Base-by-base conservation (phyloP, 2,113 vertebrate species). In the Tychaedon coryphoeus region DNA sequence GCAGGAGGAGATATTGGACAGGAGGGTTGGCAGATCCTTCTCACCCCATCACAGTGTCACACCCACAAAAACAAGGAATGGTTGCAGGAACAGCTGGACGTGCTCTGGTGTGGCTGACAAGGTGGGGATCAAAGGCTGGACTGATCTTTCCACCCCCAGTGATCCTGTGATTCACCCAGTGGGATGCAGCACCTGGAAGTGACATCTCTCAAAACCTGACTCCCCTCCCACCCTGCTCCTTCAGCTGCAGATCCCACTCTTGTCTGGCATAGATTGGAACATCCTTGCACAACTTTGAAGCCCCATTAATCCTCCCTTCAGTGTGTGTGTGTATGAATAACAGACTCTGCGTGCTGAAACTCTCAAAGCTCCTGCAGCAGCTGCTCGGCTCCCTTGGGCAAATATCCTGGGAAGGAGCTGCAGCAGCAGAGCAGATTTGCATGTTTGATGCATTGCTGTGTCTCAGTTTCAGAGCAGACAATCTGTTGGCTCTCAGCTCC, bases 401-500 rank as follows among this genome's bases (percentile, higher is more conserved):
- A 77, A 90, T n/a, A 70, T 40, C 72, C 69, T 74, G 33, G 83
- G 3, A 66, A 74, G 88, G 88, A 94, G 75, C 88, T 92, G 91
- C 94, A 84, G 88, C 75, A 62, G 48, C 60, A 25, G 79, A 26
- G 56, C 61, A 73, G 83, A 95, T 95, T 91, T 95, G 69, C 92
- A 95, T 91, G 69, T 92, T 92, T 95, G 95, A 96, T 96, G 86
- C 95, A 91, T 95, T 56, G 70, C 88, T 92, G 88, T 91, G 91
- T 93, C 92, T 84, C 28, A 0, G 4, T 43, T 74, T 48, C 43
- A 73, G 62, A 89, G 73, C n/a, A 89, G 31, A 18, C 86, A 86
- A 94, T 83, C 86, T 88, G 83, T 4, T 47, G 91, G 56, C 72
- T 80, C 86, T 76, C 38, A 76, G 60, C 51, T 86, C 79, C 8